A percentile compares a stretch with the other conserved stretches of the same genome.
These are phyloP conservation scores for Glomeris marginata DNA, from an alignment of 2,888 invertebrate genomes.

Conservation along the genomic window DNA sequence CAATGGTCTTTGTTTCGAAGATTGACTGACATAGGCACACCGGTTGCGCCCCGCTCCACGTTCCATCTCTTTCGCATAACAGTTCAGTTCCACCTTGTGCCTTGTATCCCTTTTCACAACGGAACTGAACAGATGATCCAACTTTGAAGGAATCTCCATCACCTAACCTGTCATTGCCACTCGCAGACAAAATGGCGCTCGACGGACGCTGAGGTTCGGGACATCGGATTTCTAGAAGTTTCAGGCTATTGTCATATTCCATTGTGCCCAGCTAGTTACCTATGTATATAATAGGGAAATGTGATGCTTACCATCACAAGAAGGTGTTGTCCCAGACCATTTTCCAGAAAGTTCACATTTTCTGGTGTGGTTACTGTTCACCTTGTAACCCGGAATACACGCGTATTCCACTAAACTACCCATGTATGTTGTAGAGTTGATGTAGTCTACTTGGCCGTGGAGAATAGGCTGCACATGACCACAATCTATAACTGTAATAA, in stretches of 20 bases:
- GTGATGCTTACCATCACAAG: slow-evolving; percentile 56
- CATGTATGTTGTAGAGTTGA: slow-evolving; percentile 61
- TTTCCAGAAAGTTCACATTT: slow-evolving; percentile 55
- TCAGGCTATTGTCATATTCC: not conserved
- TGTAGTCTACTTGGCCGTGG: slow-evolving; percentile 59
- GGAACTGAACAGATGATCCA: slow-evolving; percentile 22
- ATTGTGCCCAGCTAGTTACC: not conserved
- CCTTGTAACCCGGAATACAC: slow-evolving; percentile 61
- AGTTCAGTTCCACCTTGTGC: slow-evolving; percentile 21
- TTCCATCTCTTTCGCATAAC: slow-evolving; percentile 19
- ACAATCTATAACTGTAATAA: slow-evolving; percentile 62
- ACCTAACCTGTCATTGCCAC: slow-evolving; percentile 65
- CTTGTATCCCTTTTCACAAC: slow-evolving; percentile 21
- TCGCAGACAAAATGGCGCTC: slow-evolving; percentile 73
- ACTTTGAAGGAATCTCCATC: slow-evolving; percentile 22
- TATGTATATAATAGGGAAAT: not conserved
- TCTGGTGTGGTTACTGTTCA: slow-evolving; percentile 59
- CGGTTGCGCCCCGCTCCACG: slow-evolving; percentile 21
- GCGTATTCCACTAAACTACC: slow-evolving; percentile 64
- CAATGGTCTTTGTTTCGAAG: too few relatives aligned
- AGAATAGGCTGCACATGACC: slow-evolving; percentile 64
- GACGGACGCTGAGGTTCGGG: slow-evolving; percentile 65
- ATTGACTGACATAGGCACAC: slow-evolving; percentile 18
- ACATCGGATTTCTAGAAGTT: slow-evolving; percentile 61
- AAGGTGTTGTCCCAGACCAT: slow-evolving; percentile 71